These are phyloP conservation scores for Ptilodon capucinus DNA, from an alignment of 2,888 invertebrate species.

Conservation along the genomic window DNA sequence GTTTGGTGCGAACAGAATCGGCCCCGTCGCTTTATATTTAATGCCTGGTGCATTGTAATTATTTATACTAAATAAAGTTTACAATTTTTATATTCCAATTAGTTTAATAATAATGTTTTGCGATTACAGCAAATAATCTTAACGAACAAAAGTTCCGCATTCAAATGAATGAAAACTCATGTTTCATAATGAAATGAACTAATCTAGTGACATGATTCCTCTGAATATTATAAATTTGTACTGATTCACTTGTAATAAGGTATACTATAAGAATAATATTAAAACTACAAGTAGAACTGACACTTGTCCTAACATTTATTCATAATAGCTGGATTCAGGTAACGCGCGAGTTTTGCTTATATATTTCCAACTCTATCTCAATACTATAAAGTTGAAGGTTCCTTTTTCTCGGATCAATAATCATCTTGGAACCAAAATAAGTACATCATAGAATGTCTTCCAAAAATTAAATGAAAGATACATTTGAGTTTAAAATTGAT, in stretches of 20 bases:
- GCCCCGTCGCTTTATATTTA: slow-evolving; percentile 53
- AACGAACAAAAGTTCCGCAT: slow-evolving; percentile 35
- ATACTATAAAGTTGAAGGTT: too few species aligned
- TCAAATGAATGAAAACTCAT: slow-evolving; percentile 53
- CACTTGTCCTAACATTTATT: too few species aligned
- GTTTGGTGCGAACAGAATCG: too few species aligned
- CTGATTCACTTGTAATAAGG: slow-evolving; percentile 23
- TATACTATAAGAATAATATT: slow-evolving; percentile 12
- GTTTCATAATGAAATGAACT: slow-evolving; percentile 64
- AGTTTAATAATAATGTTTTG: slow-evolving; percentile 52
- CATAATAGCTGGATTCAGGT: too few species aligned
- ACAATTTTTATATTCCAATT: slow-evolving; percentile 65
- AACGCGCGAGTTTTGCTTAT: too few species aligned
- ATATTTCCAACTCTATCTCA: too few species aligned
- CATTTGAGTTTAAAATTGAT: too few species aligned
- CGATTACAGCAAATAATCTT: slow-evolving; percentile 42
- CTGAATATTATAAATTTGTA: slow-evolving; percentile 40
- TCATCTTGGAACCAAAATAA: too few species aligned
- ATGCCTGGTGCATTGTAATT: slow-evolving; percentile 71
- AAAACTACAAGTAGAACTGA: slow-evolving; percentile 21
- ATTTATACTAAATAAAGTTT: slow-evolving; percentile 63
- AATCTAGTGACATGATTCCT: slow-evolving; percentile 45
- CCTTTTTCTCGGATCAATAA: too few species aligned
- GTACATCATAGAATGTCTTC: too few species aligned
- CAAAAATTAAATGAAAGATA: too few species aligned